These are phyloP conservation scores for Drosophila prosaltans DNA, from an alignment of 1,140 invertebrate species.

Conservation along the genomic window DNA sequence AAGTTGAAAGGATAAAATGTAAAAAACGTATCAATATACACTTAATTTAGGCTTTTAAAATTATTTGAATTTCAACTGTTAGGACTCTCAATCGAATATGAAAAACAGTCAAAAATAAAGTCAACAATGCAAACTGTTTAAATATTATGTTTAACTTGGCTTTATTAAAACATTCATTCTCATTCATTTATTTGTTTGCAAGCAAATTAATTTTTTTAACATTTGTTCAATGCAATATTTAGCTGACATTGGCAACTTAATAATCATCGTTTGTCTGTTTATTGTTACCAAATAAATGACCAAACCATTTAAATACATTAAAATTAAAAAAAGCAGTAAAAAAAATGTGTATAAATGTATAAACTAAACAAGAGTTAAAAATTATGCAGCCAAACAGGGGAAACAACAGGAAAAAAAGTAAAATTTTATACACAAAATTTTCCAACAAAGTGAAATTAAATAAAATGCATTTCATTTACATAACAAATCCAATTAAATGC, in stretches of 20 bases:
- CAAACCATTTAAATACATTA: slow-evolving; percentile 1
- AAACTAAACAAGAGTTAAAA: slow-evolving; percentile 15
- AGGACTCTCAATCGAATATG: too few species aligned
- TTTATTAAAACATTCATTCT: background rate
- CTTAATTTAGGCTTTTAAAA: too few species aligned
- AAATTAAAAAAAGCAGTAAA: background rate
- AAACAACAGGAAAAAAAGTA: background rate
- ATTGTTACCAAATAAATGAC: slow-evolving; percentile 3
- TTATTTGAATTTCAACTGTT: too few species aligned
- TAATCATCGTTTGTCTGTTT: background rate
- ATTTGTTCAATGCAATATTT: background rate
- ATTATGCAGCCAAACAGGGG: background rate
- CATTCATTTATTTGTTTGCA: background rate
- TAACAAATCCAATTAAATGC: slow-evolving; percentile 63
- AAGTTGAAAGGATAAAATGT: too few species aligned
- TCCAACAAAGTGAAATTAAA: slow-evolving; percentile 27
- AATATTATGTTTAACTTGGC: background rate
- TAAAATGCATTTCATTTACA: slow-evolving; percentile 55
- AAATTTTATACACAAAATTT: background rate
- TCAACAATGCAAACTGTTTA: background rate
- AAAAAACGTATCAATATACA: too few species aligned
- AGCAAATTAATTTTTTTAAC: background rate
- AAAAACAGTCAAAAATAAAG: too few species aligned
- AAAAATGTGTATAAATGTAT: background rate
- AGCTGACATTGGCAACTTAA: slow-evolving; percentile 2